Conservation (phyloP, 2,888 invertebrate species). For the Eilema depressum region DNA sequence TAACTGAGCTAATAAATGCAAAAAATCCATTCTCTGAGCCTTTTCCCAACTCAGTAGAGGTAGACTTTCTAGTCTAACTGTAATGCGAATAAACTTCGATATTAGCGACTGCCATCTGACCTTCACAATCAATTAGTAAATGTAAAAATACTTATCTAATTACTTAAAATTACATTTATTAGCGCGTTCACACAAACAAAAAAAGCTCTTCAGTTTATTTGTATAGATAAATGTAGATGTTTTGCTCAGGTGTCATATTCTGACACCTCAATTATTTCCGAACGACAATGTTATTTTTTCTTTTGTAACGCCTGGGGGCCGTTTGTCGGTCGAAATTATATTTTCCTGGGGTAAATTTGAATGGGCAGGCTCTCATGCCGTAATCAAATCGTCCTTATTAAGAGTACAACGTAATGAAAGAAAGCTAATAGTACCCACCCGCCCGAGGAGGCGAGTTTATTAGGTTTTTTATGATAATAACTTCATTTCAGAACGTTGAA, state of each 20-base stretch:
- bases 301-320: constrained; percentile 14
- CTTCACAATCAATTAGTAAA: no score
- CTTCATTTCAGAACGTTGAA: constrained; percentile 17
- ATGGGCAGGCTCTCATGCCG: constrained; percentile 26
- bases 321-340: constrained; percentile 42
- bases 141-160: background rate
- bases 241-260: background rate
- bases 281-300: constrained; percentile 20
- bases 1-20: no score
- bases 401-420: constrained; percentile 19
- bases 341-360: constrained; percentile 31
- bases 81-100: no score
- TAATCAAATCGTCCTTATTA: constrained; percentile 38
- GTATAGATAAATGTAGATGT: background rate
- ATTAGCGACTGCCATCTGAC: no score
- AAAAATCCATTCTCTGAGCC: no score
- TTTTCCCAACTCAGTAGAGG: no score
- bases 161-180: background rate
- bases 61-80: no score
- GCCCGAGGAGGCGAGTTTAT: constrained; percentile 20
- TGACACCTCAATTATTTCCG: constrained; percentile 29
- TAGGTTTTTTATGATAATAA: constrained; percentile 22
- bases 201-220: background rate
- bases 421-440: constrained; percentile 19
- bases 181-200: constrained; percentile 4